Percentiles rank a stretch among this genome's conserved stretches.
These are phyloP conservation scores for Nothoprocta perdicaria DNA, from an alignment of 2,113 vertebrate genomes.

Conservation along the genomic window DNA sequence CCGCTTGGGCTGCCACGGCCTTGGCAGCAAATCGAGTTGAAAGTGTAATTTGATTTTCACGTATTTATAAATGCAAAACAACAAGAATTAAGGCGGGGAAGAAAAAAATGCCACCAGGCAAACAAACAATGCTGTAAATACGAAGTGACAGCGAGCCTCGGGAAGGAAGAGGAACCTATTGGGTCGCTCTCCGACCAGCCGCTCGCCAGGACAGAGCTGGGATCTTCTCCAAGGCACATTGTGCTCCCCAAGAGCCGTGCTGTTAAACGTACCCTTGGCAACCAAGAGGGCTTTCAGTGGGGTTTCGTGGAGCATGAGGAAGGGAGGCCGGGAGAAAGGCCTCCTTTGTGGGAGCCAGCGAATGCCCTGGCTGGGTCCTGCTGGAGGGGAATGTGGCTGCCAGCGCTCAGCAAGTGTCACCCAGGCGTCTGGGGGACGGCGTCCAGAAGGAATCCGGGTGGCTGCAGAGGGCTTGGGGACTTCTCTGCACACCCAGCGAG, in stretches of 20 bases:
- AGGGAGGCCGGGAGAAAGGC: constrained; percentile 24
- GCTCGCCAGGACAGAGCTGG: not conserved
- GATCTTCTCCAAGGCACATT: constrained; percentile 58
- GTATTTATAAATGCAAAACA: constrained; percentile 18
- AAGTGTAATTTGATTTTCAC: not conserved
- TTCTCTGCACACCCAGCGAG: not conserved
- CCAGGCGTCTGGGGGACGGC: not conserved
- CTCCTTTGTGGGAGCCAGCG: constrained; percentile 45
- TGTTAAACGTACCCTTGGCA: constrained; percentile 58
- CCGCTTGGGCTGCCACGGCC: not conserved
- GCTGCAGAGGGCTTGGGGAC: not conserved
- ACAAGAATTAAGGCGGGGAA: not conserved
- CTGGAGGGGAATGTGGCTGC: constrained; percentile 21
- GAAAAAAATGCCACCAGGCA: not conserved
- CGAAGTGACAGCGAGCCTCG: not conserved
- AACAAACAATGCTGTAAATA: constrained; percentile 5
- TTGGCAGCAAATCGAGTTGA: not conserved
- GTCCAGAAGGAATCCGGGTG: not conserved
- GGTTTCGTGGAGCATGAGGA: constrained; percentile 4
- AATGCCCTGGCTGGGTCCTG: not conserved
- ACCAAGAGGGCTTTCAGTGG: constrained; percentile 41
- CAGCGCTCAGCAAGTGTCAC: not conserved
- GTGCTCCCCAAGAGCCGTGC: not conserved
- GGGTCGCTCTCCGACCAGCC: not conserved
- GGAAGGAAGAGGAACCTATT: constrained; percentile 14